Conservation (phyloP, 2,797 vertebrate genomes). For the Lacerta bilineata region DNA sequence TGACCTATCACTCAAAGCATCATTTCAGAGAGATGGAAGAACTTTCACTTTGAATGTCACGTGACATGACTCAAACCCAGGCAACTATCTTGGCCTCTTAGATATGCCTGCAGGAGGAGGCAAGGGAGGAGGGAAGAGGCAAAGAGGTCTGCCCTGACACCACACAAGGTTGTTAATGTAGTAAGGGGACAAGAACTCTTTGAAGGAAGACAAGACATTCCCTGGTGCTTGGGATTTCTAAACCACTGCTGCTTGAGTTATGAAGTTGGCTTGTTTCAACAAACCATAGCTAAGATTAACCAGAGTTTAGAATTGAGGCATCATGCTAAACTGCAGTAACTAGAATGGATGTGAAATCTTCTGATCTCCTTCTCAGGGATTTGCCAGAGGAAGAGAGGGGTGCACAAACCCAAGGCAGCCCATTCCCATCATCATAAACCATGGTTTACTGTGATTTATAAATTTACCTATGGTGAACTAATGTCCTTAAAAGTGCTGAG, state of each 20-base stretch:
- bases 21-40: neutral
- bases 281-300: neutral
- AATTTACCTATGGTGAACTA: neutral
- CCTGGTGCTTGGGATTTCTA: neutral
- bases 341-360: neutral
- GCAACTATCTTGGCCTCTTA: neutral
- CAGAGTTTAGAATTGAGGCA: neutral
- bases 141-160: neutral
- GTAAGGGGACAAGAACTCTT: neutral
- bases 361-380: neutral
- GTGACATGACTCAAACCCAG: neutral
- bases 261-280: neutral
- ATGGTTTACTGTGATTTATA: neutral
- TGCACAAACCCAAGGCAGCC: neutral
- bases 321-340: neutral
- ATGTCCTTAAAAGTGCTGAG: neutral
- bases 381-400: neutral
- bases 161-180: neutral
- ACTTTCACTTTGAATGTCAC: neutral
- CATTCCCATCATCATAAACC: neutral
- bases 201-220: neutral
- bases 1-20: neutral
- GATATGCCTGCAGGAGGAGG: neutral
- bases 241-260: neutral
- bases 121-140: too few relatives aligned